phyloP scores from a whole-genome alignment of 1,140 invertebrate species.

The Papilio dardanus region DNA sequence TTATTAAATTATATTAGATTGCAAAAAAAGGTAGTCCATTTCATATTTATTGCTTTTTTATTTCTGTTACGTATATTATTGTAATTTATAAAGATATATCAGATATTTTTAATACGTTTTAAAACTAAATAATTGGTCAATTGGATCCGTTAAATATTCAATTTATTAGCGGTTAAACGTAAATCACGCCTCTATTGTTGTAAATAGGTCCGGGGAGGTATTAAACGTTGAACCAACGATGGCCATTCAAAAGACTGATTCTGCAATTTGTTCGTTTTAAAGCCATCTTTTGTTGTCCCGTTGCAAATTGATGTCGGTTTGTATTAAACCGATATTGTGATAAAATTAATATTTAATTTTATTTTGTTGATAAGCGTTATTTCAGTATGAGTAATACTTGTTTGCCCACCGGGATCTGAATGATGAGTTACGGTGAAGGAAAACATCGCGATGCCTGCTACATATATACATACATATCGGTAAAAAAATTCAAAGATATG shows the following conservation, averaged over 20 bases:
- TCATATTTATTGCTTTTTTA: not conserved
- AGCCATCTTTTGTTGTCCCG: constrained; percentile 34
- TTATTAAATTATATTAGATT: too few species aligned
- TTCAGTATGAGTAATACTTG: too few species aligned
- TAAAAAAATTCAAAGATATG: too few species aligned
- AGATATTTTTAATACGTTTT: not conserved
- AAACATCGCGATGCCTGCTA: too few species aligned
- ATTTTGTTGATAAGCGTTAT: not conserved
- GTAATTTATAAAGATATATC: not conserved
- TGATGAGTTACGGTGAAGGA: too few species aligned
- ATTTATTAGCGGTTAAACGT: constrained; percentile 36
- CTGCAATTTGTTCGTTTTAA: constrained; percentile 30
- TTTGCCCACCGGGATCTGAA: too few species aligned
- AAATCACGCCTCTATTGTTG: constrained; percentile 32
- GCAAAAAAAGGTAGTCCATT: too few species aligned
- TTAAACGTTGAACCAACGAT: constrained; percentile 36
- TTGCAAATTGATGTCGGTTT: constrained; percentile 20
- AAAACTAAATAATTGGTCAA: constrained; percentile 13
- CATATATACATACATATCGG: too few species aligned
- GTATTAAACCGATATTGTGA: constrained; percentile 14
- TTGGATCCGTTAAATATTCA: constrained; percentile 32
- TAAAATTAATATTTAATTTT: constrained; percentile 5
- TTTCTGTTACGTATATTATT: not conserved
- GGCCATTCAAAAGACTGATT: constrained; percentile 37
- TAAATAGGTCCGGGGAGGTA: constrained; percentile 26